Base-by-base conservation (phyloP, 2,113 vertebrate species). In the Rhineura floridana region DNA sequence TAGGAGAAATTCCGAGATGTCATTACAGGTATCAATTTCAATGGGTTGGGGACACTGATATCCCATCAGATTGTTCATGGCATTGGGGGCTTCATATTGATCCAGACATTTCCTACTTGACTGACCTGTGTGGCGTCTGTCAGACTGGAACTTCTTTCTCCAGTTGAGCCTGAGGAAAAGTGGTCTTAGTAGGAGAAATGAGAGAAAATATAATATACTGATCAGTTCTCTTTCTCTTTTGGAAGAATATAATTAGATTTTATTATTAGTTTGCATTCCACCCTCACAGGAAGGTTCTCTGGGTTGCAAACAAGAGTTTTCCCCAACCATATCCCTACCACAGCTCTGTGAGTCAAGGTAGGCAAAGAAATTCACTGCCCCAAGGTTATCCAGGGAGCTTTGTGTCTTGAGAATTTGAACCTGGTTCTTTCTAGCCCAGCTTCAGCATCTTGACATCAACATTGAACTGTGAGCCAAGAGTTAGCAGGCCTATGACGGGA, bases 1-100 rank as follows among this genome's bases (percentile, higher is more conserved):
- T 44, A 83, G 33, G 77, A 91, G 90, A 93, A 84, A 69, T 91
- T 92, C 87, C 83, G 90, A 93, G 81, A 86, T 81, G 33, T 59
- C 46, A 80, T 39, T n/a, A 36, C 17, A 19, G 75, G 36, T 73
- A 73, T 85, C 63, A 28, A 75, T 39, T 85, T 62, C 23, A 59
- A 42, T 62, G 36, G 23, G 28, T n/a, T 67, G 1, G 3, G 28
- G 44, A 84, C 81, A 70, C 25, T 44, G 42, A 67, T 75, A 63
- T 15, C 5, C 28, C 7, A 62, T 55, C 75, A 78, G 52, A 46
- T 50, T 28, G 17, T 15, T 84, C 76, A 89, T 84, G 46, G 75
- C 21, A 69, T 88, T 1, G 67, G 39, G 25, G 62, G 86, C 67
- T 50, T 90, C 42, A 11, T 76, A 69, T 50, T 90, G 62, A 69